A percentile compares a stretch with the other conserved stretches of the same genome.
These are phyloP conservation scores for Acronicta leporina DNA, from an alignment of 2,888 invertebrate species.

Conservation along the genomic window DNA sequence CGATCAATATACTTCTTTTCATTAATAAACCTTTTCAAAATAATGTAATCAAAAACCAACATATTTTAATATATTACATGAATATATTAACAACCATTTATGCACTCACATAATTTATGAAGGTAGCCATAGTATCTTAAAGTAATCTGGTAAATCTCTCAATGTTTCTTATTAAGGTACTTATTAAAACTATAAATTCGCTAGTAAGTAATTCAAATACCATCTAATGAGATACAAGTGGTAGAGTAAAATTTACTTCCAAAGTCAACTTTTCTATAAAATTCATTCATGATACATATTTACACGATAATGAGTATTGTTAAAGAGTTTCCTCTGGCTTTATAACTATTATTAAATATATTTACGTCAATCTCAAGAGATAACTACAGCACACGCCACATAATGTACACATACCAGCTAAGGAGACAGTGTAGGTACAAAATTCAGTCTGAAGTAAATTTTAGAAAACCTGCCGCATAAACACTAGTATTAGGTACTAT, in stretches of 20 bases:
- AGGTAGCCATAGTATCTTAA: conserved; percentile 86
- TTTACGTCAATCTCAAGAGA: conserved; percentile 47
- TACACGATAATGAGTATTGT: conserved; percentile 87
- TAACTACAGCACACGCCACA: conserved; percentile 26
- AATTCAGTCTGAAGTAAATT: conserved; percentile 50
- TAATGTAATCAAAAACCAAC: conserved; percentile 81
- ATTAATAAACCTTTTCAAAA: conserved; percentile 80
- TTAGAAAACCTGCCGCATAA: conserved; percentile 21
- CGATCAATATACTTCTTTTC: conserved; percentile 78
- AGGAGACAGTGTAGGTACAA: conserved; percentile 36
- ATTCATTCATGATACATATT: conserved; percentile 75
- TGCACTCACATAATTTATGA: conserved; percentile 80
- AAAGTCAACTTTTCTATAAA: conserved; percentile 74
- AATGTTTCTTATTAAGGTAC: conserved; percentile 78
- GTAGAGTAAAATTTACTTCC: conserved; percentile 84
- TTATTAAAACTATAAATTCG: conserved; percentile 87
- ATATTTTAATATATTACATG: conserved; percentile 83
- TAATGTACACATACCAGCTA: conserved; percentile 13
- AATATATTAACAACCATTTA: conserved; percentile 87
- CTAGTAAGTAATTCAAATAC: conserved; percentile 86
- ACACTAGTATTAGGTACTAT: conserved; percentile 15
- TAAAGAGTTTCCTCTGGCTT: conserved; percentile 71
- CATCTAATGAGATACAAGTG: conserved; percentile 89
- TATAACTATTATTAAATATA: conserved; percentile 61
- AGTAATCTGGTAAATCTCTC: conserved; percentile 88